Percentiles rank a stretch among this genome's conserved stretches.
Evolutionary conservation across 37 sponge, comb jelly and placozoan species (phyloP).

Genomic region (Ephydatia muelleri): DNA sequence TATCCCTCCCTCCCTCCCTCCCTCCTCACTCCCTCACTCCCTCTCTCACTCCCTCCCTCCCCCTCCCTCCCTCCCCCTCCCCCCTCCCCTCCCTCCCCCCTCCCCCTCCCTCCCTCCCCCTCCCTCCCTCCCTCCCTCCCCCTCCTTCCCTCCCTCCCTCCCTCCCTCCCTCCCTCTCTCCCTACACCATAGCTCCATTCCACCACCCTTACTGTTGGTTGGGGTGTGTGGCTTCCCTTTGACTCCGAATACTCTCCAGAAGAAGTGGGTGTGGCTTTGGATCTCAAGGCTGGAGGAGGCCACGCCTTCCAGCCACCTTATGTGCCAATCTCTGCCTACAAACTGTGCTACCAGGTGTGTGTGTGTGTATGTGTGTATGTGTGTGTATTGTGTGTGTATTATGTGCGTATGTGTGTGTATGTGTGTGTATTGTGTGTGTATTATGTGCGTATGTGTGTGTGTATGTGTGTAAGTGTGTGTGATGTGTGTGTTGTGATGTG

Average conservation of each 20-base stretch:
- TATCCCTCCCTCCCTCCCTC: neutral
- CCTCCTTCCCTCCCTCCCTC: neutral
- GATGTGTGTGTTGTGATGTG: neutral
- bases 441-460: neutral
- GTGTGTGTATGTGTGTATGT: constrained; percentile 3
- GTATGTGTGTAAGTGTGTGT: neutral
- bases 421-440: neutral
- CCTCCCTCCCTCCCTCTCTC: neutral
- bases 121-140: neutral
- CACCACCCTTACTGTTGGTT: constrained; percentile 32
- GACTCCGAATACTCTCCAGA: neutral
- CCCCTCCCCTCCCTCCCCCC: neutral
- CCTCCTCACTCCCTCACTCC: constrained; percentile 1
- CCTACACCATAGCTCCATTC: neutral
- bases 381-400: constrained; percentile 8
- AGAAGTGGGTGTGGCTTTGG: constrained; percentile 13
- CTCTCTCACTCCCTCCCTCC: constrained; percentile 9
- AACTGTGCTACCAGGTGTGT: constrained; percentile 43
- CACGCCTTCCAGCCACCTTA: constrained; percentile 21
- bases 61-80: neutral
- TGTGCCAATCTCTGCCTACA: constrained; percentile 47
- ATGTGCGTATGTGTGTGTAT: constrained; percentile 3
- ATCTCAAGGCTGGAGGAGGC: constrained; percentile 45
- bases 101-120: neutral
- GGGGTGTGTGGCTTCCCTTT: constrained; percentile 53